Evolutionary conservation across 2,113 vertebrate genomes (phyloP).

Genomic region (Megaceryle torquata): DNA sequence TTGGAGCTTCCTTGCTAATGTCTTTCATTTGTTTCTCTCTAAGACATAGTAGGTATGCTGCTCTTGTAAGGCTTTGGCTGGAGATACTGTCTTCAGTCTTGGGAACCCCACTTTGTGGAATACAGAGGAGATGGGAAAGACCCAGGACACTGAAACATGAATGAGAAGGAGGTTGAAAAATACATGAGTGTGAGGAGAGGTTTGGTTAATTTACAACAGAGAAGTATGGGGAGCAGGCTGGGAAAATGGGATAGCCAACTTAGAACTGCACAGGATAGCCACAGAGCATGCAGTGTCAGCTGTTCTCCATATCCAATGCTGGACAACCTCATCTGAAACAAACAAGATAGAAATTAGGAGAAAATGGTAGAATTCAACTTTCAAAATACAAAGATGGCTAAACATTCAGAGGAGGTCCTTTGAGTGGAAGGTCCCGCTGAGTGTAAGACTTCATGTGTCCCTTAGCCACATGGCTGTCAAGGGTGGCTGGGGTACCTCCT

Average conservation of each 20-base stretch:
- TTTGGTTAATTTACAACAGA: neutral
- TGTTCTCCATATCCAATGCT: neutral
- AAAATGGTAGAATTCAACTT: neutral
- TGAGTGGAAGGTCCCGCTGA: neutral
- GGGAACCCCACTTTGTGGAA: neutral
- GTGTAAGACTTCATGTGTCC: neutral
- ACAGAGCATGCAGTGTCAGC: neutral
- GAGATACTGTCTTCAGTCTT: neutral
- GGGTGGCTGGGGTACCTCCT: neutral
- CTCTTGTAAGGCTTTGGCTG: neutral
- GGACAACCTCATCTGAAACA: neutral
- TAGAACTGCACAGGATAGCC: neutral
- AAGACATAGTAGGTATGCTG: neutral
- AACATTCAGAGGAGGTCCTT: neutral
- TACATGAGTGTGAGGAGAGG: neutral
- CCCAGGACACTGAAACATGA: neutral
- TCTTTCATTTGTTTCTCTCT: neutral
- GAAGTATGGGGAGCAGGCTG: neutral
- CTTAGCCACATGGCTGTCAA: neutral
- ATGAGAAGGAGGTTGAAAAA: neutral
- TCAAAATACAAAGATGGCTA: neutral
- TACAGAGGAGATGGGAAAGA: neutral
- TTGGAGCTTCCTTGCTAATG: neutral
- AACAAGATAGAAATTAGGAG: neutral
- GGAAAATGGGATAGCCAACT: neutral